A percentile compares a stretch with the other conserved stretches of the same genome.
Conservation (phyloP, 2,797 vertebrate species). For the Trachurus trachurus region DNA sequence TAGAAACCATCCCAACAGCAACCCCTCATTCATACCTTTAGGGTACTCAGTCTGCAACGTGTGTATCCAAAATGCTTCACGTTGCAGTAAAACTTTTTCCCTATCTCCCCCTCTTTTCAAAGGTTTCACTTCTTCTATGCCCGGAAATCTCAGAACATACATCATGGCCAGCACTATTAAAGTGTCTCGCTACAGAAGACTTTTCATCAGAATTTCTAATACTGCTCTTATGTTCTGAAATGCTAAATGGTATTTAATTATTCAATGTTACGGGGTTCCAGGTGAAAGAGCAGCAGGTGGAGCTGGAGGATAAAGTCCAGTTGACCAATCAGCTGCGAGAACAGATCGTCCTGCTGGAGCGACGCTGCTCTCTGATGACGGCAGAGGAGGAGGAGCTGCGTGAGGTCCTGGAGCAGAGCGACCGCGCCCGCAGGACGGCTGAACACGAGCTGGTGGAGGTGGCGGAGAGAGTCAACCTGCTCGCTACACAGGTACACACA, state of each 20-base stretch:
- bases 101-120: too few species aligned
- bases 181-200: too few species aligned
- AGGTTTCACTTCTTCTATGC: too few species aligned
- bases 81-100: too few species aligned
- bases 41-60: too few species aligned
- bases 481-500: slow-evolving; percentile 88
- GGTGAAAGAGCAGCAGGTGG: slow-evolving; percentile 89
- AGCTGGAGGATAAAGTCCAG: slow-evolving; percentile 89
- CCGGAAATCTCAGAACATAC: too few species aligned
- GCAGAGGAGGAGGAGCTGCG: slow-evolving; percentile 91
- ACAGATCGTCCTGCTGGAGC: slow-evolving; percentile 89
- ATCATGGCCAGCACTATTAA: too few species aligned
- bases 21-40: too few species aligned
- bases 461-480: slow-evolving; percentile 89
- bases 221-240: too few species aligned
- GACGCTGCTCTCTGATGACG: slow-evolving; percentile 87
- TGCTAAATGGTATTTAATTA: slow-evolving; percentile 43
- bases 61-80: too few species aligned
- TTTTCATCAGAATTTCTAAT: too few species aligned
- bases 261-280: slow-evolving; percentile 3
- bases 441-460: slow-evolving; percentile 93
- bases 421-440: slow-evolving; percentile 88
- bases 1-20: too few species aligned
- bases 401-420: slow-evolving; percentile 87
- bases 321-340: slow-evolving; percentile 89